A percentile compares a stretch with the other conserved stretches of the same genome.
These are phyloP conservation scores for Drosophila jambulina DNA, from an alignment of 1,140 invertebrate species.

Conservation along the genomic window DNA sequence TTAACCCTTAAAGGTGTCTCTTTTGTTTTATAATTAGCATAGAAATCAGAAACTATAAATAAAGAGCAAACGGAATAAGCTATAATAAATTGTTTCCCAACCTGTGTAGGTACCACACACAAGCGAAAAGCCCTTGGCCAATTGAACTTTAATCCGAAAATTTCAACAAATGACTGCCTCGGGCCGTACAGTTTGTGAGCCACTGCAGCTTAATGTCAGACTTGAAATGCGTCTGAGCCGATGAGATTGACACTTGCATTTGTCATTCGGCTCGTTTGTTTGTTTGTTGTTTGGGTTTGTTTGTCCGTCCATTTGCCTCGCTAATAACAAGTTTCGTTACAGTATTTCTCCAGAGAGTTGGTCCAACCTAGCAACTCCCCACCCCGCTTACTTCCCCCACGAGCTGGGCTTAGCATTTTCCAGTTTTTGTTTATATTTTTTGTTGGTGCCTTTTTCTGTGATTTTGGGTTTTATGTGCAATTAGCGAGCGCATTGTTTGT, in stretches of 20 bases:
- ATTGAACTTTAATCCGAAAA: conserved; percentile 57
- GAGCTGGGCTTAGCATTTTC: conserved; percentile 35
- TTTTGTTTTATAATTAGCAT: not conserved
- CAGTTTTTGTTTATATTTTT: conserved; percentile 56
- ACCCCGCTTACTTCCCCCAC: not conserved
- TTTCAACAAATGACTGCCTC: conserved; percentile 34
- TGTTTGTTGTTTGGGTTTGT: conserved; percentile 44
- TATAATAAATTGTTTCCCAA: conserved; percentile 23
- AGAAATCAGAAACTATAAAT: not conserved
- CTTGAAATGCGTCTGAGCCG: conserved; percentile 41
- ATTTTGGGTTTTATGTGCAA: conserved; percentile 68
- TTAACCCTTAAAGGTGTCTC: not conserved
- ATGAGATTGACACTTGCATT: conserved; percentile 71
- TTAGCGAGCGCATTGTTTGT: conserved; percentile 73
- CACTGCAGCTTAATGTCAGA: conserved; percentile 66
- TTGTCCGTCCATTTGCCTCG: conserved; percentile 70
- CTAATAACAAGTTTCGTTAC: conserved; percentile 65
- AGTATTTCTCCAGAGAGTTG: conserved; percentile 35
- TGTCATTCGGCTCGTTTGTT: conserved; percentile 71
- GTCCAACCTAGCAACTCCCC: not conserved
- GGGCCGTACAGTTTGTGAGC: conserved; percentile 43
- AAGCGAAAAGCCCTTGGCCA: conserved; percentile 31
- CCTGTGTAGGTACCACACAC: conserved; percentile 22
- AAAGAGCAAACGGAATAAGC: not conserved
- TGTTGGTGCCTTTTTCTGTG: conserved; percentile 37